A percentile compares a stretch with the other conserved stretches of the same genome.
phyloP scores from a whole-genome alignment of 2,888 invertebrate genomes.

The Agrochola macilenta region DNA sequence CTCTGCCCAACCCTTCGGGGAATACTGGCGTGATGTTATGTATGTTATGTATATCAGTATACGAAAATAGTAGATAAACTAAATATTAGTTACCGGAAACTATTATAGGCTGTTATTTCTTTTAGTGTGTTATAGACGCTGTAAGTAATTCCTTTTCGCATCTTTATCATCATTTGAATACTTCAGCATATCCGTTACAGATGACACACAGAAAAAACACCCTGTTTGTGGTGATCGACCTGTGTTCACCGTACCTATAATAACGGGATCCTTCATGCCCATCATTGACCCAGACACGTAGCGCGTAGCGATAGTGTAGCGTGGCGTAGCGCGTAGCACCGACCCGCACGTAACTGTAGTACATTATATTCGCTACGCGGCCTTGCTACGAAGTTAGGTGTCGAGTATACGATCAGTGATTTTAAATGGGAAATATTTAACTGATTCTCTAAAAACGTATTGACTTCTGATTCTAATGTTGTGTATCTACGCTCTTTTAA shows the following conservation, averaged over 20 bases:
- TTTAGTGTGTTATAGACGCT: too few relatives aligned
- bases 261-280: neutral
- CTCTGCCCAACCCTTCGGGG: neutral
- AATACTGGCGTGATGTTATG: neutral
- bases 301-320: slow-evolving; percentile 7
- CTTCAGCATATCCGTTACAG: neutral
- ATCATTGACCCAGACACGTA: neutral
- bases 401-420: too few relatives aligned
- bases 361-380: slow-evolving; percentile 5
- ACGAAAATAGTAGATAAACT: neutral
- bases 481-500: too few relatives aligned
- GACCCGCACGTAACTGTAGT: neutral
- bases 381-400: neutral
- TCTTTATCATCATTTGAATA: too few relatives aligned
- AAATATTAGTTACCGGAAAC: neutral
- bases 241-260: neutral
- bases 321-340: slow-evolving; percentile 6
- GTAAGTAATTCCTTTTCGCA: too few relatives aligned
- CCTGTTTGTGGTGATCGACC: neutral
- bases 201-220: neutral
- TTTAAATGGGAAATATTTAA: too few relatives aligned
- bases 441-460: too few relatives aligned
- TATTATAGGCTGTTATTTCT: too few relatives aligned
- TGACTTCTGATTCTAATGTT: too few relatives aligned
- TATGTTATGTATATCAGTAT: too few relatives aligned